Conservation (phyloP, 2,113 vertebrate species). For the Petroica traversi region DNA sequence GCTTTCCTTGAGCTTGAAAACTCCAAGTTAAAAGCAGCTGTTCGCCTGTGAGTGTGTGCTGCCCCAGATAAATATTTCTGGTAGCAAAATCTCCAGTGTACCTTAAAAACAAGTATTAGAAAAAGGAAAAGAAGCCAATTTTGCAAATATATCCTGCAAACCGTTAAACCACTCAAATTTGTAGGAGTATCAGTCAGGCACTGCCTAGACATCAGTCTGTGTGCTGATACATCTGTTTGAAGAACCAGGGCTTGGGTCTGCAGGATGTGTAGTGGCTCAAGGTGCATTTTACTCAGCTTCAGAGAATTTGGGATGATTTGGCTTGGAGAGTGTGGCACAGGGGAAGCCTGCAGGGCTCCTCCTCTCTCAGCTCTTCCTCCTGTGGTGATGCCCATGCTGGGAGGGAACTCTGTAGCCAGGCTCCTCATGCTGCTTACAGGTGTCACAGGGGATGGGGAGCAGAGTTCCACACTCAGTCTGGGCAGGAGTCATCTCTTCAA, state of each 20-base stretch:
- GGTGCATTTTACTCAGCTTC: not conserved
- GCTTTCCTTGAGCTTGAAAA: constrained; percentile 10
- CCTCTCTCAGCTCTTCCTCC: not conserved
- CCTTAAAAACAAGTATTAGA: not conserved
- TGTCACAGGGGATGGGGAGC: not conserved
- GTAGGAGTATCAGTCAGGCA: not conserved
- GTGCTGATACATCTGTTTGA: not conserved
- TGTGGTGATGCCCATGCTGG: not conserved
- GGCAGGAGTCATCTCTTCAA: not conserved
- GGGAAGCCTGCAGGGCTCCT: not conserved
- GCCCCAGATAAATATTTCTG: not conserved
- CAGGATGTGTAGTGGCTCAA: not conserved
- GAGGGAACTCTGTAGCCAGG: not conserved
- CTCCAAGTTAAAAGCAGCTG: not conserved
- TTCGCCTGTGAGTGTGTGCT: not conserved
- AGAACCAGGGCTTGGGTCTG: not conserved
- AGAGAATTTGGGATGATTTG: not conserved
- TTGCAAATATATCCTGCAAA: not conserved
- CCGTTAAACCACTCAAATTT: not conserved
- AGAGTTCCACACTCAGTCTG: not conserved
- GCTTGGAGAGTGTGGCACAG: fast-evolving
- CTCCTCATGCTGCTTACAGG: not conserved
- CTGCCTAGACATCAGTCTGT: not conserved
- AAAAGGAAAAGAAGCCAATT: not conserved
- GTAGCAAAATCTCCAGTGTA: not conserved